These are phyloP conservation scores for Lipophrys pholis DNA, from an alignment of 2,113 vertebrate species.

Conservation along the genomic window DNA sequence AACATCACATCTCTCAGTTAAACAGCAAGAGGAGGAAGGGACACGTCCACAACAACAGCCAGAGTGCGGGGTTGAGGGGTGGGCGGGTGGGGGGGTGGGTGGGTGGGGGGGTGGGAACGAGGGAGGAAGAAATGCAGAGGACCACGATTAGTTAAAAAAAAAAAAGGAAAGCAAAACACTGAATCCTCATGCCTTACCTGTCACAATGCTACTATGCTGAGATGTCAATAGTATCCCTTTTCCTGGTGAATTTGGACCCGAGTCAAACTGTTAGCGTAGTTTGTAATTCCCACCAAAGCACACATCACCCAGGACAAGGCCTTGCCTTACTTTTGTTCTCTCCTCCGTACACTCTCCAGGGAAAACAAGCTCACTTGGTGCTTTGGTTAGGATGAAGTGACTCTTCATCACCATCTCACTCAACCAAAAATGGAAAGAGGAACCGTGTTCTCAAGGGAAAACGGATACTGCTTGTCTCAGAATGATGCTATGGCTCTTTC, in stretches of 20 bases:
- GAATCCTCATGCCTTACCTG: slow-evolving; percentile 99
- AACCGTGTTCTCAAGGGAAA: slow-evolving; percentile 54
- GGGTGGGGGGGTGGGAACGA: neutral
- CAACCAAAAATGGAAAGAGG: slow-evolving; percentile 17
- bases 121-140: slow-evolving; percentile 53
- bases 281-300: slow-evolving; percentile 27
- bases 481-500: slow-evolving; percentile 66
- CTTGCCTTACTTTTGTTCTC: slow-evolving; percentile 18
- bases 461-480: slow-evolving; percentile 68
- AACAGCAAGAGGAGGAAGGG: slow-evolving; percentile 56
- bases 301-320: slow-evolving; percentile 12
- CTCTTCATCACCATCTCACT: slow-evolving; percentile 10
- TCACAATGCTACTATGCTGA: slow-evolving; percentile 90
- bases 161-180: slow-evolving; percentile 81
- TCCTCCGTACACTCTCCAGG: slow-evolving; percentile 8
- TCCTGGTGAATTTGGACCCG: slow-evolving; percentile 58
- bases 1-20: slow-evolving; percentile 99
- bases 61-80: slow-evolving; percentile 44
- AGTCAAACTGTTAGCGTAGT: neutral
- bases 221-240: slow-evolving; percentile 89
- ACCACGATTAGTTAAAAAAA: slow-evolving; percentile 71
- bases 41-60: slow-evolving; percentile 41
- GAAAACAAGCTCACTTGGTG: slow-evolving; percentile 14
- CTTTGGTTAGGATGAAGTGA: slow-evolving; percentile 22
- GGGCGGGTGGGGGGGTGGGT: slow-evolving; percentile 3